phyloP scores from a whole-genome alignment of 2,888 invertebrate species.

The Acleris emargana region DNA sequence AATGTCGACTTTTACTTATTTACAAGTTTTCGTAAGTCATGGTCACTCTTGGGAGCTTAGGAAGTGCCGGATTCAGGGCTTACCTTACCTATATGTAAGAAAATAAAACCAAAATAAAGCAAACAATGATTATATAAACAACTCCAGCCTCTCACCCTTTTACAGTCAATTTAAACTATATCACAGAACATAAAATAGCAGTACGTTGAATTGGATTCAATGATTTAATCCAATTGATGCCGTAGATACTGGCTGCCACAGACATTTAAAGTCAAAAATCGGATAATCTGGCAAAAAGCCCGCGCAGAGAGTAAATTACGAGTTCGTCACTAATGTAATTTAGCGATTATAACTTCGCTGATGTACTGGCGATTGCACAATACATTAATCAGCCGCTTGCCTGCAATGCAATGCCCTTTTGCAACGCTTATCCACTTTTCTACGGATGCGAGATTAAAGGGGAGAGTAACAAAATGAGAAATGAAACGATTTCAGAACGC shows the following conservation, averaged over 20 bases:
- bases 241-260: background rate
- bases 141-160: no score
- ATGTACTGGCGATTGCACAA: conserved; percentile 51
- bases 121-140: no score
- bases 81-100: no score
- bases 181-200: no score
- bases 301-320: background rate
- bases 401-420: conserved; percentile 80
- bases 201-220: no score
- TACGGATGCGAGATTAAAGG: conserved; percentile 83
- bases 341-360: conserved; percentile 11
- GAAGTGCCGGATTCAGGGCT: no score
- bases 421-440: conserved; percentile 81
- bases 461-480: conserved; percentile 83
- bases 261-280: background rate
- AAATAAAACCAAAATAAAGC: no score
- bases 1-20: no score
- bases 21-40: no score
- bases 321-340: conserved; percentile 21
- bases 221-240: background rate
- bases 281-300: conserved; percentile 11
- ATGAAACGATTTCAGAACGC: conserved; percentile 82
- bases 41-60: no score
- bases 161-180: no score
- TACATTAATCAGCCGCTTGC: conserved; percentile 77